These are phyloP conservation scores for Salticus scenicus DNA, from an alignment of 2,888 invertebrate genomes.

Conservation along the genomic window DNA sequence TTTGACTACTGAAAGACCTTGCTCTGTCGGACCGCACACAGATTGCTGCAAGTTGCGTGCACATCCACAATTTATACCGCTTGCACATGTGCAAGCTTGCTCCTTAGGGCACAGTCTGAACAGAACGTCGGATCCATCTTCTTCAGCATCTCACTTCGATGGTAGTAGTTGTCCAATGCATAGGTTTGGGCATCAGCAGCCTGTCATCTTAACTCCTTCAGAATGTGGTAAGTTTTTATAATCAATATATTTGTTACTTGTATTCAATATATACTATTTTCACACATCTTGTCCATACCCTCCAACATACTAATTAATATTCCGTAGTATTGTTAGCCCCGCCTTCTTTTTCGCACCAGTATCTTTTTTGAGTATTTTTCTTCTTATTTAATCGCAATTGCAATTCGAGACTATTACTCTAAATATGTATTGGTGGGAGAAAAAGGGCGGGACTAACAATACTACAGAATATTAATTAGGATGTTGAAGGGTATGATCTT, in stretches of 20 bases:
- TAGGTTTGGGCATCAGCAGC: conserved; percentile 58
- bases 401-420: too few relatives aligned
- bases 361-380: too few relatives aligned
- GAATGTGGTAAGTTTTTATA: conserved; percentile 51
- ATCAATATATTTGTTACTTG: too few relatives aligned
- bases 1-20: conserved; percentile 44
- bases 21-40: conserved; percentile 30
- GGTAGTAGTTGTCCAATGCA: conserved; percentile 53
- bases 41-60: conserved; percentile 54
- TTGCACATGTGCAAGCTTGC: conserved; percentile 60
- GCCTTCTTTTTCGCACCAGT: too few relatives aligned
- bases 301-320: too few relatives aligned
- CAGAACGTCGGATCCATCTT: conserved; percentile 36
- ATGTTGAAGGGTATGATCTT: too few relatives aligned
- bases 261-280: background rate
- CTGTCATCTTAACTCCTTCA: conserved; percentile 46
- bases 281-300: too few relatives aligned
- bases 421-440: too few relatives aligned
- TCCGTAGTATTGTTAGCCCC: too few relatives aligned
- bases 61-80: conserved; percentile 57
- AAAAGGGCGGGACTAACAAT: too few relatives aligned
- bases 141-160: conserved; percentile 52
- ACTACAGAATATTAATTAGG: too few relatives aligned
- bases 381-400: too few relatives aligned
- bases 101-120: conserved; percentile 34